phyloP scores from a whole-genome alignment of 1,140 invertebrate species.

The Nomia melanderi region DNA sequence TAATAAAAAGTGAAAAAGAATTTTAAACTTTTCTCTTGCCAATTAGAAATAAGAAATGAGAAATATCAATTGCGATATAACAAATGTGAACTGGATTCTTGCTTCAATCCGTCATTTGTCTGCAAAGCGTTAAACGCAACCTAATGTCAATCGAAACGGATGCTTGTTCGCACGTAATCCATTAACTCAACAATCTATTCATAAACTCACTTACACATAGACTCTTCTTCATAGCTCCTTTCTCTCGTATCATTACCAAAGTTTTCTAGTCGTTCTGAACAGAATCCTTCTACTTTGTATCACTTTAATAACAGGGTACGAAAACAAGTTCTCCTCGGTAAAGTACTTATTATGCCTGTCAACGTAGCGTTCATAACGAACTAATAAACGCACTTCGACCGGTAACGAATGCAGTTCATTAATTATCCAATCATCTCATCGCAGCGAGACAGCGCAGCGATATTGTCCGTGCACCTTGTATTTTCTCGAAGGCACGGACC shows the following conservation, averaged over 20 bases:
- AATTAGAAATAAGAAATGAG: too few species aligned
- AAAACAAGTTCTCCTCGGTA: background rate
- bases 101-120: too few species aligned
- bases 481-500: constrained; percentile 23
- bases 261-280: background rate
- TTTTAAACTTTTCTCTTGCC: too few species aligned
- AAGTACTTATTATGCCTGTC: constrained; percentile 17
- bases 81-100: too few species aligned
- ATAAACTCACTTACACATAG: too few species aligned
- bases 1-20: too few species aligned
- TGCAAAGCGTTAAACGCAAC: too few species aligned
- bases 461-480: background rate
- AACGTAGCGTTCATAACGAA: constrained; percentile 18
- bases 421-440: constrained; percentile 37
- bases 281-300: background rate
- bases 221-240: too few species aligned
- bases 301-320: background rate
- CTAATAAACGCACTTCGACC: constrained; percentile 28
- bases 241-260: background rate
- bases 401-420: constrained; percentile 11
- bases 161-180: too few species aligned
- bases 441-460: background rate
- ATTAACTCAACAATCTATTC: too few species aligned
- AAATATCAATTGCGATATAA: too few species aligned
- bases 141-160: too few species aligned